Percentiles rank a stretch among this genome's conserved stretches.
phyloP scores from a whole-genome alignment of 2,888 invertebrate species.

The Drosophila fulvimacula region DNA sequence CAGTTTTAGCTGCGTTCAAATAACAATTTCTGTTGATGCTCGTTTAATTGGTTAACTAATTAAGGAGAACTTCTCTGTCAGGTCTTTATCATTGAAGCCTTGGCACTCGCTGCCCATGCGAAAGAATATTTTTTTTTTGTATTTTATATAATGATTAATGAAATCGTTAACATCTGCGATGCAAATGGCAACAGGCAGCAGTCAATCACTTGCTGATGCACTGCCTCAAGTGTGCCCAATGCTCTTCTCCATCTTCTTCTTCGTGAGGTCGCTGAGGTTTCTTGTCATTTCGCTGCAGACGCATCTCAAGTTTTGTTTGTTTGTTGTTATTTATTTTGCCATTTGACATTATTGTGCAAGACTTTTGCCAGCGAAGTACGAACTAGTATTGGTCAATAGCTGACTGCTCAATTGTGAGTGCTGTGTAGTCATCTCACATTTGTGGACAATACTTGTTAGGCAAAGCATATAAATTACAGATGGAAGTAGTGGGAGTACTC shows the following conservation, averaged over 20 bases:
- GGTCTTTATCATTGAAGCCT: constrained; percentile 30
- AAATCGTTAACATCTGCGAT: constrained; percentile 49
- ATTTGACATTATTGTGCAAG: constrained; percentile 57
- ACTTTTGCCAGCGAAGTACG: constrained; percentile 20
- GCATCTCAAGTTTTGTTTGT: constrained; percentile 14
- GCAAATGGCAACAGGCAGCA: constrained; percentile 25
- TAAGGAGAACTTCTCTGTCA: constrained; percentile 38
- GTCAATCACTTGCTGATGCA: constrained; percentile 14
- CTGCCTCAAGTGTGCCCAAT: constrained; percentile 1
- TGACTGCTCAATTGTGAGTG: constrained; percentile 4
- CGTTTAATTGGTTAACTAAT: constrained; percentile 38
- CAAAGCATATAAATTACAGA: not conserved
- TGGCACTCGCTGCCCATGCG: constrained; percentile 4
- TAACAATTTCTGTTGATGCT: constrained; percentile 20
- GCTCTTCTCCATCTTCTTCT: not conserved
- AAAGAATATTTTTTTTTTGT: not conserved
- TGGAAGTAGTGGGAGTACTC: not conserved
- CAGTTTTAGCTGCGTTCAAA: constrained; percentile 16
- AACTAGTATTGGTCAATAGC: constrained; percentile 23
- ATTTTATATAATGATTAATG: constrained; percentile 16
- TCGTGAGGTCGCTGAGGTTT: constrained; percentile 44
- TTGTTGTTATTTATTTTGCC: constrained; percentile 32
- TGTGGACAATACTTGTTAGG: not conserved
- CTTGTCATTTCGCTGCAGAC: constrained; percentile 29
- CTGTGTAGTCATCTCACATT: not conserved